Evolutionary conservation across 2,113 vertebrate species (phyloP).

Genomic region (Burhinus oedicnemus): DNA sequence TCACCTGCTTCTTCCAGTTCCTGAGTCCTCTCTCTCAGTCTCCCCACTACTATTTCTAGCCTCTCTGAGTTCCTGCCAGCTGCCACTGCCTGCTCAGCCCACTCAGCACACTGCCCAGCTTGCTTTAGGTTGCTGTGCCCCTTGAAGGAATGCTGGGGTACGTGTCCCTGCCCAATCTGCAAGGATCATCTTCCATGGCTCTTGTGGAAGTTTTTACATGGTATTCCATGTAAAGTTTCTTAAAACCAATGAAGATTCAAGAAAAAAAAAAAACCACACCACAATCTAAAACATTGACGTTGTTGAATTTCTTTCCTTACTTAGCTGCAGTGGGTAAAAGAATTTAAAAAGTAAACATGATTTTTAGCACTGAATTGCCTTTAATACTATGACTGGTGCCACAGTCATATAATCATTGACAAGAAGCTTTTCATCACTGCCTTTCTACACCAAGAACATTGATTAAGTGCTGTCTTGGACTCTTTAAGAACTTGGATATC

Average conservation of each 20-base stretch:
- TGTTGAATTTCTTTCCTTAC: not conserved
- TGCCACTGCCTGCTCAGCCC: not conserved
- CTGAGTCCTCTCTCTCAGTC: not conserved
- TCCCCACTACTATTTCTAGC: not conserved
- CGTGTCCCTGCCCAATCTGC: not conserved
- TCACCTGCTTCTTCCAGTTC: not conserved
- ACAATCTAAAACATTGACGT: not conserved
- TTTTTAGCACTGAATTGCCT: not conserved
- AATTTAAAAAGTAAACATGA: not conserved
- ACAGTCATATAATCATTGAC: not conserved
- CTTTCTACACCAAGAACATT: not conserved
- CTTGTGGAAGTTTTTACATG: not conserved
- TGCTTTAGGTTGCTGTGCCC: not conserved
- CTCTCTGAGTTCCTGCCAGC: not conserved
- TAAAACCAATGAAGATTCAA: not conserved
- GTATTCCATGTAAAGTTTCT: not conserved
- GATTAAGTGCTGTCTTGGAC: not conserved
- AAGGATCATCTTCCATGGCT: not conserved
- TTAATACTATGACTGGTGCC: not conserved
- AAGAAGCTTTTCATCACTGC: not conserved
- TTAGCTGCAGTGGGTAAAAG: not conserved
- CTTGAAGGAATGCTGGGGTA: not conserved
- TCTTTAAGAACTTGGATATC: not conserved
- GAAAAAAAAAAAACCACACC: not conserved
- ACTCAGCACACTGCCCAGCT: not conserved